A percentile compares a stretch with the other conserved stretches of the same genome.
These are phyloP conservation scores for Anguilla anguilla DNA, from an alignment of 2,797 vertebrate species.

Conservation along the genomic window DNA sequence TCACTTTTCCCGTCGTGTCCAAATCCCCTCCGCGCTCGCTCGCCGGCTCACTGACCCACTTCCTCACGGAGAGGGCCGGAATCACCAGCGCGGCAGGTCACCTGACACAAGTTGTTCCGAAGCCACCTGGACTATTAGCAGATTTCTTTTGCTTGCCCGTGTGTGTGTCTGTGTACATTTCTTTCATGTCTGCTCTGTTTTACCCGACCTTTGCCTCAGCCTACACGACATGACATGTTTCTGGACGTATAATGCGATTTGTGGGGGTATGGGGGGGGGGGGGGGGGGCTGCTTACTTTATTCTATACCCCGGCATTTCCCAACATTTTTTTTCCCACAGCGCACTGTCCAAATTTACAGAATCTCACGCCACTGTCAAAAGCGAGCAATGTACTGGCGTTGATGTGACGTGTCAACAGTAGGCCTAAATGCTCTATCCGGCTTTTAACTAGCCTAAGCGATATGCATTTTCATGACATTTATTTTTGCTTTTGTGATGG, in stretches of 20 bases:
- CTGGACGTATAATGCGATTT: neutral
- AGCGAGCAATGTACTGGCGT: too few relatives aligned
- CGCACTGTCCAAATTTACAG: too few relatives aligned
- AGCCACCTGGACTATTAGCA: neutral
- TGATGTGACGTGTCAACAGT: too few relatives aligned
- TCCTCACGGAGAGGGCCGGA: neutral
- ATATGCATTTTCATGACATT: too few relatives aligned
- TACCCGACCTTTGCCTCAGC: neutral
- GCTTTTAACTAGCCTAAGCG: too few relatives aligned
- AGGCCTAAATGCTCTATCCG: too few relatives aligned
- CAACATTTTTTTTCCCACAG: too few relatives aligned
- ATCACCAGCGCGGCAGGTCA: neutral
- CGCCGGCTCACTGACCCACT: slow-evolving; percentile 8
- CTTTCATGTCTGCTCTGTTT: neutral
- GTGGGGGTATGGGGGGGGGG: neutral
- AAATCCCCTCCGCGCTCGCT: neutral
- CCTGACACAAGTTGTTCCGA: neutral
- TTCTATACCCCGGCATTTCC: too few relatives aligned
- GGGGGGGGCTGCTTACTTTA: neutral
- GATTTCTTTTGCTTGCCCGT: neutral
- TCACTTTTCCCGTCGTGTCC: neutral
- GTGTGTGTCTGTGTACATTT: neutral
- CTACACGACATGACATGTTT: neutral
- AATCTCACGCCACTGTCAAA: too few relatives aligned
- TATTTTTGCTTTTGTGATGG: too few relatives aligned